These are phyloP conservation scores for Apocrypta bakeri DNA, from an alignment of 1,140 invertebrate genomes.

Conservation along the genomic window DNA sequence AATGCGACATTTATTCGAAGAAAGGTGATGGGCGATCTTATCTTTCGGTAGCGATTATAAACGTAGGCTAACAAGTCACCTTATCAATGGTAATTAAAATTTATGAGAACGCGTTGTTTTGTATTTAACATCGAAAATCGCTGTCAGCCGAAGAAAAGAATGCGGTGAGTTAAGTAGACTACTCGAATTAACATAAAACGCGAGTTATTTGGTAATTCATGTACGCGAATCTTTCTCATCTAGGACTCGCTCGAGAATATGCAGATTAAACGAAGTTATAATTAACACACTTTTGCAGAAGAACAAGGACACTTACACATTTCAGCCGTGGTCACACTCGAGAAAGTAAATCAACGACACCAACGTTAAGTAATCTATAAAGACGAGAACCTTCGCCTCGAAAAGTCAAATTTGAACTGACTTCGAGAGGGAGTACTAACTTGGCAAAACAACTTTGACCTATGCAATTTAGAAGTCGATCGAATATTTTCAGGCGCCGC, in stretches of 20 bases:
- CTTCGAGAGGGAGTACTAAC: no score
- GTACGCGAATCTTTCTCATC: not conserved
- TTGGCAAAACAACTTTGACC: no score
- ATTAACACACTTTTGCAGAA: slow-evolving; percentile 6
- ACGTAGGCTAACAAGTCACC: no score
- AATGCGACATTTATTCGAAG: not conserved
- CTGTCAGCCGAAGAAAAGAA: not conserved
- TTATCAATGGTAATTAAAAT: no score
- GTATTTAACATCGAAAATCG: not conserved
- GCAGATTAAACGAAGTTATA: not conserved
- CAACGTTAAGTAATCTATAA: no score
- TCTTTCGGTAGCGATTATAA: not conserved
- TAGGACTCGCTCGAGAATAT: not conserved
- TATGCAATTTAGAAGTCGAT: not conserved
- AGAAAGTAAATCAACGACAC: no score
- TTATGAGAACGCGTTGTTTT: not conserved
- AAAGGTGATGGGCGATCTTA: not conserved
- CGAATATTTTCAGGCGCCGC: not conserved
- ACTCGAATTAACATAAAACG: not conserved
- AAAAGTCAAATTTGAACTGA: no score
- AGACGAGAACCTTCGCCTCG: no score
- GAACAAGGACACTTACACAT: not conserved
- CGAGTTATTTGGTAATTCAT: not conserved
- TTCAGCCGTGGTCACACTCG: no score
- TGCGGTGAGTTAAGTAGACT: not conserved